phyloP scores from a whole-genome alignment of 2,888 invertebrate species.

The Orthonychiurus folsomi region DNA sequence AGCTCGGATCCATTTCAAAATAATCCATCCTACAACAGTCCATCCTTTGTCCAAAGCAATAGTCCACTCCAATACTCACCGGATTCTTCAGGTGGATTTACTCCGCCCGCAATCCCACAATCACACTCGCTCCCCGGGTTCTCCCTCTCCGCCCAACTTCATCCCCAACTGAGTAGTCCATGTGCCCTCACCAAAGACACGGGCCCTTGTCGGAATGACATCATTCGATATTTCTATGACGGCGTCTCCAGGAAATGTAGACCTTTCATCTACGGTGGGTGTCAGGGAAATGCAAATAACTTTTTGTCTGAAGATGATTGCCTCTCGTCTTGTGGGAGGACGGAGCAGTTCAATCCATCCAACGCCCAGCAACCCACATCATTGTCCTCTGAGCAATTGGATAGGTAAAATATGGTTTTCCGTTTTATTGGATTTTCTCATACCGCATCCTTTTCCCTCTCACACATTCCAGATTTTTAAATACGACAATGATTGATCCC shows the following conservation, averaged over 20 bases:
- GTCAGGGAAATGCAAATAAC: constrained; percentile 38
- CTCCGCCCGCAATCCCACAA: constrained; percentile 8
- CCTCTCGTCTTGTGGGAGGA: background rate
- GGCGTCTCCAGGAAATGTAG: constrained; percentile 25
- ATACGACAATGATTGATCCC: background rate
- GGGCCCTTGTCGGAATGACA: constrained; percentile 37
- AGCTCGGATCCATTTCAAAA: constrained; percentile 34
- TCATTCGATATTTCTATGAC: constrained; percentile 37
- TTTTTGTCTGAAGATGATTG: constrained; percentile 33
- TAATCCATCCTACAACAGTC: constrained; percentile 27
- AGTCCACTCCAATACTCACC: constrained; percentile 35
- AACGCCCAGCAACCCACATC: background rate
- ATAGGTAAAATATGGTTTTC: too few relatives aligned
- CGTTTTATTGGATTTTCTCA: too few relatives aligned
- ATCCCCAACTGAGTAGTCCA: constrained; percentile 35
- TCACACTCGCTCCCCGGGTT: background rate
- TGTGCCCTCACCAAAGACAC: constrained; percentile 30
- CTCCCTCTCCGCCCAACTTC: constrained; percentile 20
- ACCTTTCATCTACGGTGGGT: constrained; percentile 39
- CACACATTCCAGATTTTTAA: too few relatives aligned
- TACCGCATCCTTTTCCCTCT: too few relatives aligned
- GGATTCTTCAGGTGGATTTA: constrained; percentile 23
- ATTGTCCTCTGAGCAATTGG: constrained; percentile 7
- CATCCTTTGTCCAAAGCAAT: constrained; percentile 35
- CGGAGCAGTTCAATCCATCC: background rate